Base-by-base conservation (phyloP, 1,140 invertebrate genomes). In the Drosophila virilis region DNA sequence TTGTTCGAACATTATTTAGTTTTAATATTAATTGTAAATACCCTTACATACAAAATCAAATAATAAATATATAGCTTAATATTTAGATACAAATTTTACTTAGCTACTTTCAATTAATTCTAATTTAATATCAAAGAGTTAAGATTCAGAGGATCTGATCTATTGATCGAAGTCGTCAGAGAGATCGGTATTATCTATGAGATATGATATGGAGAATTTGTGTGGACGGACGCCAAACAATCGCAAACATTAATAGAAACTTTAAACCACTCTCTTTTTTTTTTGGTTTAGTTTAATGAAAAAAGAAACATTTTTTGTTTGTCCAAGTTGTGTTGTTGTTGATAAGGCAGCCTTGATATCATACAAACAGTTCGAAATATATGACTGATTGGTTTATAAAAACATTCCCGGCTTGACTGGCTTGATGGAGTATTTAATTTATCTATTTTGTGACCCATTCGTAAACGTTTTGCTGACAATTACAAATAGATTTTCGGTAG, bases 21-120 rank as follows among this genome's bases (percentile, higher is more conserved):
- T 88, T 12, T 89, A 89, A 84, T 50, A 69, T 71, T 80, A 89
- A 84, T 55, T 88, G 84, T 88, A 89, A 48, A 88, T 88, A 89
- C 61, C 70, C 64, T 72, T 65, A 85, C 85, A 82, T 79, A 71
- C 82, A 77, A 55, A 71, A 65, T 61, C 51, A 51, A 50, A 51
- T 55, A 67, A 78, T 59, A 45, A 13, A 45, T 48, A 43, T 1
- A 13, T 13, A 15, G 33, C 48, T 50, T 50, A 50, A 50, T 50
- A 38, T 43, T 42, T 68, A 68, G 55, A 5, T 54, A 12, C 32
- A 51, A 22, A 51, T 28, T 51, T 51, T 13, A 51, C 28, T 8
- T 28, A 32, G 13, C 38, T 42, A 48, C 22, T 32, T 51, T 6
- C 32, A 28, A 28, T 28, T 4, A 4, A 28, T 28, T 28, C 3